phyloP scores from a whole-genome alignment of 2,797 vertebrate species.

The Eulemur rubriventer region DNA sequence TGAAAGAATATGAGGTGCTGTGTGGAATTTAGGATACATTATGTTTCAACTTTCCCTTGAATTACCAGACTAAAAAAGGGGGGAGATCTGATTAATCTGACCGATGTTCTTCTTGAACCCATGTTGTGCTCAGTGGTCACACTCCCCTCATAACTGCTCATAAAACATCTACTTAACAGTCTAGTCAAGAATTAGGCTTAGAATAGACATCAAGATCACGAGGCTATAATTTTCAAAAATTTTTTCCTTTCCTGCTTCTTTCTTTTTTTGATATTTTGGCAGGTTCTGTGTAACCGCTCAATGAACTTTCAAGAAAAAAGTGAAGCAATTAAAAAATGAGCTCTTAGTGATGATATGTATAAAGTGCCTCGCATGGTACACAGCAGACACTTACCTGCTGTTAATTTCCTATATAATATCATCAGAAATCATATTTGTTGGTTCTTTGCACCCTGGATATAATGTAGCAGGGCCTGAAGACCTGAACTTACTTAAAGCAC shows the following conservation, averaged over 20 bases:
- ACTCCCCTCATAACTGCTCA: background rate
- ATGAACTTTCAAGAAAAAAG: background rate
- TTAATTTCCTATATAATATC: background rate
- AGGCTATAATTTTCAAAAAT: background rate
- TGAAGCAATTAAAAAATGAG: background rate
- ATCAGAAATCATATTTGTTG: background rate
- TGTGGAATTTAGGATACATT: background rate
- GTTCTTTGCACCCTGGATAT: background rate
- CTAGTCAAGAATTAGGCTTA: background rate
- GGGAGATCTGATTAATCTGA: background rate
- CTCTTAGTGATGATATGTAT: background rate
- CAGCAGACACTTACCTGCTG: background rate
- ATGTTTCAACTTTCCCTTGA: background rate
- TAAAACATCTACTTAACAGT: background rate
- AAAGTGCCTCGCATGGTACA: background rate
- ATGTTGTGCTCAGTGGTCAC: background rate
- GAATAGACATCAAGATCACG: background rate
- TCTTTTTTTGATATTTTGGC: background rate
- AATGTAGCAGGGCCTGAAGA: background rate
- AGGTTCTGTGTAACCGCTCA: background rate
- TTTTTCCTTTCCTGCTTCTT: background rate
- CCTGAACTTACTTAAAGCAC: background rate
- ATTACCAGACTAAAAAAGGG: background rate
- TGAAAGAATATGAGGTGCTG: background rate
- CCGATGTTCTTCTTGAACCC: background rate